phyloP scores from a whole-genome alignment of 2,888 invertebrate genomes.

The Phlogophora meticulosa region DNA sequence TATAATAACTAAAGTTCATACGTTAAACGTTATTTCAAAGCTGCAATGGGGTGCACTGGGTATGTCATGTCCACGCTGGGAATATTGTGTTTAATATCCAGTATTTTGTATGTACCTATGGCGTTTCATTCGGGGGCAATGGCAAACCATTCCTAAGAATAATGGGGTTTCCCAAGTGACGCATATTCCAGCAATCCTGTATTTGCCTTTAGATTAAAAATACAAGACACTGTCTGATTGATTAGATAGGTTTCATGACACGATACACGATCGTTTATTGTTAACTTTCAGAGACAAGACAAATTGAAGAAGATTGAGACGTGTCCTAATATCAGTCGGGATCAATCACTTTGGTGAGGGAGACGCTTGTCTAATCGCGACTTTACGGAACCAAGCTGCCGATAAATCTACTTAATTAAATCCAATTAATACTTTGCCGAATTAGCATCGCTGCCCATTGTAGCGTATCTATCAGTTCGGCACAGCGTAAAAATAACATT shows the following conservation, averaged over 20 bases:
- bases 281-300: constrained; percentile 3
- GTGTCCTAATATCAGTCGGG: constrained; percentile 8
- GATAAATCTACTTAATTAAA: constrained; percentile 61
- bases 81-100: constrained; percentile 11
- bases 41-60: constrained; percentile 46
- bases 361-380: constrained; percentile 41
- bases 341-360: constrained; percentile 39
- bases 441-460: constrained; percentile 45
- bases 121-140: not conserved
- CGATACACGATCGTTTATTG: not conserved
- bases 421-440: constrained; percentile 54
- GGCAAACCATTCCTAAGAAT: not conserved
- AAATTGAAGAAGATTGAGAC: constrained; percentile 32
- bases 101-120: not conserved
- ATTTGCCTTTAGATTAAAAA: not conserved
- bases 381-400: constrained; percentile 48
- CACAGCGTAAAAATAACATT: constrained; percentile 50
- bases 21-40: constrained; percentile 61
- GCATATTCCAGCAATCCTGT: no score
- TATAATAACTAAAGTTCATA: constrained; percentile 65
- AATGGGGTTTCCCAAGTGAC: not conserved
- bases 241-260: not conserved
- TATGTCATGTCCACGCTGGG: constrained; percentile 38
- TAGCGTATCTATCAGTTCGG: constrained; percentile 40
- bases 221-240: not conserved